Evolutionary conservation across 2,888 invertebrate species (phyloP), one percentile per base, ranked within the genome.

Genomic region (Pyrocoelia pectoralis): DNA sequence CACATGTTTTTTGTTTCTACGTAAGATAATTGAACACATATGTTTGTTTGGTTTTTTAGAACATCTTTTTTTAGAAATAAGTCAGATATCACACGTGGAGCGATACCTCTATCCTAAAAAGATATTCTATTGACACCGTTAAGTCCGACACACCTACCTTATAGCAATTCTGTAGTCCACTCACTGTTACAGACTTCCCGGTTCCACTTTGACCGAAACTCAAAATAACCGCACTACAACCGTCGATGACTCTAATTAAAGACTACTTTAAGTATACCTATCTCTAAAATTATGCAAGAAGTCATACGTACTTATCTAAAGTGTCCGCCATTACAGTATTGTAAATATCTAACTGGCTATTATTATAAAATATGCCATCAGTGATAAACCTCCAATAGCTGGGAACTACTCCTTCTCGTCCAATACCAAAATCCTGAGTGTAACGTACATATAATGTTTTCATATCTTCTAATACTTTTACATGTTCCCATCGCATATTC

Each of bases 201-300:
- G 79, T 76, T 18, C 81, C 81, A 0, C 80, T 81, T 74, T 83
- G 83, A 1, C 83, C 83, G 65, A 77, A 82, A 48, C 77, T 73
- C 48, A 80, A 68, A 50, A 83, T 71, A 13, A 81, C 70, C 9
- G 76, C 79, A 69, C 74, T 76, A 38, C 69, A 71, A 0, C 81
- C 81, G 17, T 72, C 72, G 65, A 80, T 66, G 66, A 77, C 73
- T 56, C 79, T 81, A 53, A 61, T 74, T 73, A 29, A 28, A 12
- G 5, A 19, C 49, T 3, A 33, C 24, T 17, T 48, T 10, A 19
- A 19, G 5, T n/a, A 19, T 33, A 9, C 28, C 24, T 48, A 9
- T 18, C n/a, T n/a, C n/a, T n/a, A n/a, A n/a, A n/a, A n/a, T 18
- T 48, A 51, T 15, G 13, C 33, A 19, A 38, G 28, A 29, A 14